Conservation (phyloP, 2,797 vertebrate genomes). For the Loris lydekkerianus region DNA sequence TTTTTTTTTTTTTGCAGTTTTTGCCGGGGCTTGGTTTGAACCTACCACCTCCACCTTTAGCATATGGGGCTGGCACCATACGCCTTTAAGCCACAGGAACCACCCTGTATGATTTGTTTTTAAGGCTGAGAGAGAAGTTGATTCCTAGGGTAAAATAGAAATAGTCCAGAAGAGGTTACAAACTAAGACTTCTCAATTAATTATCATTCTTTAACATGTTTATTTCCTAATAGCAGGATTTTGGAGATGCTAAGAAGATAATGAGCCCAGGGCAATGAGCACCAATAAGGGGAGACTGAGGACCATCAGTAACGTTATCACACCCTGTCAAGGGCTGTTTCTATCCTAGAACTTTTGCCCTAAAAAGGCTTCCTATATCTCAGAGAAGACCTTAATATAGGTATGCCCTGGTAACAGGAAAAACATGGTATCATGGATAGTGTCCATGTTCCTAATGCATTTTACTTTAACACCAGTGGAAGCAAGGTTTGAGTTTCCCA, state of each 20-base stretch:
- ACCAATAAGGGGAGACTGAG: not conserved
- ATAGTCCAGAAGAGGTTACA: not conserved
- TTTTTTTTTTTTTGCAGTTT: too few relatives aligned
- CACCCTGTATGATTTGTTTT: constrained; percentile 31
- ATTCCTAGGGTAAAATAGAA: constrained; percentile 38
- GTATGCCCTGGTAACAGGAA: not conserved
- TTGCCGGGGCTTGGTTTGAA: too few relatives aligned
- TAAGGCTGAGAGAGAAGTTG: not conserved
- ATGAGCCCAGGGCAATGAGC: not conserved
- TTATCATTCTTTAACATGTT: not conserved
- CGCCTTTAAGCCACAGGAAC: too few relatives aligned
- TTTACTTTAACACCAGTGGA: not conserved
- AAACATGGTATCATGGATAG: not conserved
- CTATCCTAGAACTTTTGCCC: not conserved
- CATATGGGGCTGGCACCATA: too few relatives aligned
- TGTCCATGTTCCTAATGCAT: not conserved
- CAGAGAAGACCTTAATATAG: not conserved
- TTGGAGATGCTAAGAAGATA: not conserved
- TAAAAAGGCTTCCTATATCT: not conserved
- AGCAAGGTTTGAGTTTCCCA: constrained; percentile 38
- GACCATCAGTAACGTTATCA: not conserved
- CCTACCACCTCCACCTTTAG: too few relatives aligned
- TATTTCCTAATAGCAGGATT: not conserved
- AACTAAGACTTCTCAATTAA: not conserved
- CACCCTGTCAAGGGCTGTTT: not conserved